Percentiles rank a stretch among this genome's conserved stretches.
phyloP scores from a whole-genome alignment of 2,797 vertebrate genomes.

The Eurystomus glaucurus region DNA sequence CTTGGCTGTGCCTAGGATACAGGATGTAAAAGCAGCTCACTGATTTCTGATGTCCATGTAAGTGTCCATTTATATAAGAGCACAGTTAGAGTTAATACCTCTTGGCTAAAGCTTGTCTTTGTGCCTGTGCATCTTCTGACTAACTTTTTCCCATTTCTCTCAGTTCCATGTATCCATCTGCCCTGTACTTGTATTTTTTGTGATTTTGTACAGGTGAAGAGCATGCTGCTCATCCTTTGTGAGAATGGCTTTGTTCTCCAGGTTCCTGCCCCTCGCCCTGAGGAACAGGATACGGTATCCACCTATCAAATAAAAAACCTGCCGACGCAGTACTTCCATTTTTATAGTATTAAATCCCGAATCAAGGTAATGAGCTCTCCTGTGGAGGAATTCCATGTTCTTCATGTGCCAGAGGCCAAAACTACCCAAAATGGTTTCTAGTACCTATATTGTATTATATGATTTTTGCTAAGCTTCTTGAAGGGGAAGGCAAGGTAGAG shows the following conservation, averaged over 20 bases:
- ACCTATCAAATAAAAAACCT: slow-evolving; percentile 88
- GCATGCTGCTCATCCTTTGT: slow-evolving; percentile 90
- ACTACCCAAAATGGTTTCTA: not conserved
- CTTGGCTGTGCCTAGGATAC: not conserved
- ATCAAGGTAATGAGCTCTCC: slow-evolving; percentile 85
- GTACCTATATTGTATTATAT: not conserved
- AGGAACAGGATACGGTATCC: slow-evolving; percentile 31
- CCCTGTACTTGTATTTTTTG: not conserved
- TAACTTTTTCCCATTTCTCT: not conserved
- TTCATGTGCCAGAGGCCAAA: not conserved
- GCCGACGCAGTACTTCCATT: slow-evolving; percentile 86
- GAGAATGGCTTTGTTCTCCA: slow-evolving; percentile 89
- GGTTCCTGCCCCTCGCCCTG: slow-evolving; percentile 81
- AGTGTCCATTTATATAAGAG: not conserved
- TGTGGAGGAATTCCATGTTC: not conserved
- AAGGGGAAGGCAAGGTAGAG: not conserved
- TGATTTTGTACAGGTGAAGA: slow-evolving; percentile 82
- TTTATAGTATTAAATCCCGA: slow-evolving; percentile 92
- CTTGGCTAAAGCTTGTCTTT: not conserved
- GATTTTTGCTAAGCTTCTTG: not conserved
- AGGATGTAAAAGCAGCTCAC: not conserved
- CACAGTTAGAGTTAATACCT: not conserved
- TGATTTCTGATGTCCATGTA: not conserved
- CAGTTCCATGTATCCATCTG: not conserved
- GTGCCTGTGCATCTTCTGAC: not conserved